Conservation (phyloP, 2,888 invertebrate genomes). For the Ophion slaviceki region DNA sequence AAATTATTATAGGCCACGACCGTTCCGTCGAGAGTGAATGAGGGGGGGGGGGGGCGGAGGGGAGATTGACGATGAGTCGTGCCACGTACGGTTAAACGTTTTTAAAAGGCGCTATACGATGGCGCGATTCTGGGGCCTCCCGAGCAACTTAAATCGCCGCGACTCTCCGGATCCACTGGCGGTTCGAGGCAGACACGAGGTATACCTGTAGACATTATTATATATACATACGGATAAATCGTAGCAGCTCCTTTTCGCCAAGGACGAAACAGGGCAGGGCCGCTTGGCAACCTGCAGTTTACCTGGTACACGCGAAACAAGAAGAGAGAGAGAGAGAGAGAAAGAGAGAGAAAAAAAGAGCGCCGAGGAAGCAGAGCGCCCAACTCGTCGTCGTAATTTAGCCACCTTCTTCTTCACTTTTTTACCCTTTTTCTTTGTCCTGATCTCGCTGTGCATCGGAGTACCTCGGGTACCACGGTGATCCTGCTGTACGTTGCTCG, state of each 20-base stretch:
- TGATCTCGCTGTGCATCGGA: slow-evolving; percentile 39
- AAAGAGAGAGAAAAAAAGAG: slow-evolving; percentile 54
- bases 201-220: slow-evolving; percentile 35
- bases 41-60: background rate
- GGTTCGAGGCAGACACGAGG: slow-evolving; percentile 1
- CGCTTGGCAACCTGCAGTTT: slow-evolving; percentile 63
- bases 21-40: slow-evolving; percentile 5
- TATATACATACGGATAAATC: slow-evolving; percentile 40
- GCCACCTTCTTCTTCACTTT: slow-evolving; percentile 63
- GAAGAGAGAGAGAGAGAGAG: slow-evolving; percentile 10
- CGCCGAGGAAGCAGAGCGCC: slow-evolving; percentile 68
- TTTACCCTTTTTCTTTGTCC: slow-evolving; percentile 33
- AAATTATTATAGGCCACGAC: slow-evolving; percentile 53
- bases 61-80: slow-evolving; percentile 49
- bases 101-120: slow-evolving; percentile 36
- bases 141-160: slow-evolving; percentile 41
- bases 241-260: slow-evolving; percentile 59
- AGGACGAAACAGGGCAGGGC: slow-evolving; percentile 68
- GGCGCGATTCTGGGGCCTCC: slow-evolving; percentile 29
- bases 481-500: slow-evolving; percentile 35
- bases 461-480: slow-evolving; percentile 7
- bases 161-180: slow-evolving; percentile 41
- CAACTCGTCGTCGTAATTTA: slow-evolving; percentile 75
- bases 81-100: slow-evolving; percentile 52
- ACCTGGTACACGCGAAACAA: slow-evolving; percentile 40